Conservation (phyloP, 2,888 invertebrate genomes). For the Nomada hirtipes region DNA sequence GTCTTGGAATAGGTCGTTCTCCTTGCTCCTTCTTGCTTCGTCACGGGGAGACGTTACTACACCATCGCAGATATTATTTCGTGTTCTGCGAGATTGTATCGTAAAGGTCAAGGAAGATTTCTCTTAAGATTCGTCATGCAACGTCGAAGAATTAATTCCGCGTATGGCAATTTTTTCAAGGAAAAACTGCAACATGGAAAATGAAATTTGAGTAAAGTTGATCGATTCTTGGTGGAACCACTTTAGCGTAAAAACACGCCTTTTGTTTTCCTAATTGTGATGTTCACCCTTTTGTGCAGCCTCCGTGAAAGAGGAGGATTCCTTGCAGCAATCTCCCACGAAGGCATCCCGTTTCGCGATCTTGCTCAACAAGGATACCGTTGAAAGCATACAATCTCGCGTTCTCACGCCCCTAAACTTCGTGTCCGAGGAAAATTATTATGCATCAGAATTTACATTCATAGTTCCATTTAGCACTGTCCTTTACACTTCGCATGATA, state of each 20-base stretch:
- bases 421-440: neutral
- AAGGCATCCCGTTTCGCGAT: constrained; percentile 56
- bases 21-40: constrained; percentile 58
- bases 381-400: constrained; percentile 27
- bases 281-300: constrained; percentile 42
- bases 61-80: constrained; percentile 1
- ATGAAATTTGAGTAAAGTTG: neutral
- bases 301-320: constrained; percentile 50
- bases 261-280: constrained; percentile 31
- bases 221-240: neutral
- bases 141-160: neutral
- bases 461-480: neutral
- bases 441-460: constrained; percentile 13
- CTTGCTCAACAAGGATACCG: constrained; percentile 48
- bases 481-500: neutral
- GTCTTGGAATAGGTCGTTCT: constrained; percentile 68
- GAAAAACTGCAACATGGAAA: too few relatives aligned
- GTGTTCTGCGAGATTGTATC: constrained; percentile 33
- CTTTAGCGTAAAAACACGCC: neutral
- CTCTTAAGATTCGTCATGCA: constrained; percentile 13
- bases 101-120: constrained; percentile 42
- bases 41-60: constrained; percentile 31
- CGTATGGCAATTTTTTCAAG: too few relatives aligned
- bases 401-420: constrained; percentile 61
- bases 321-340: constrained; percentile 66